These are phyloP conservation scores for Bovichtus diacanthus DNA, from an alignment of 2,797 vertebrate species.

Conservation along the genomic window DNA sequence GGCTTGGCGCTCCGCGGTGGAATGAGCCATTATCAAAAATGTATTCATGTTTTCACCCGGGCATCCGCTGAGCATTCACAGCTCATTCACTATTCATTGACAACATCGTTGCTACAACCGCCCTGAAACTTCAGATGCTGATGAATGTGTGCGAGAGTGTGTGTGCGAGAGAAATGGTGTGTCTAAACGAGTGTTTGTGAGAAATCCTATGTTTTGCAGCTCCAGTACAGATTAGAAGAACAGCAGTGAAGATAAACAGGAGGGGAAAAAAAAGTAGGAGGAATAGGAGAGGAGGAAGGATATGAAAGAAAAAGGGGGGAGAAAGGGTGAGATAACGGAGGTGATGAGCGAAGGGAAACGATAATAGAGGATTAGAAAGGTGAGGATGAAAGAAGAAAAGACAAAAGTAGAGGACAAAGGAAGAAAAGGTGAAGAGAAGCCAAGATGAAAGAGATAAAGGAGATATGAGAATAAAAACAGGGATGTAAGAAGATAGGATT, in stretches of 20 bases:
- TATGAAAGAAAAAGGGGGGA: too few species aligned
- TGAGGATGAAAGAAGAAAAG: neutral
- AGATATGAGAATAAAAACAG: neutral
- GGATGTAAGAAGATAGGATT: neutral
- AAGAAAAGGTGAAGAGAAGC: neutral
- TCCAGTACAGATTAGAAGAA: neutral
- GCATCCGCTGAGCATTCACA: constrained; percentile 50
- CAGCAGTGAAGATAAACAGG: neutral
- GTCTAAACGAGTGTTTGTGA: constrained; percentile 2
- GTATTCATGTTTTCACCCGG: constrained; percentile 56
- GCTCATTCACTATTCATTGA: constrained; percentile 66
- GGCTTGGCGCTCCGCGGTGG: constrained; percentile 10
- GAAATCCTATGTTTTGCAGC: neutral
- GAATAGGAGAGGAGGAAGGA: neutral
- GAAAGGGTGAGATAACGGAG: too few species aligned
- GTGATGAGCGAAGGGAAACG: neutral
- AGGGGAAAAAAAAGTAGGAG: neutral
- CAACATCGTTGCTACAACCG: constrained; percentile 44
- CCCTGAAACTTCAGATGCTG: constrained; percentile 13
- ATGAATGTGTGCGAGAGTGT: neutral
- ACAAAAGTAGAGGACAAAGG: neutral
- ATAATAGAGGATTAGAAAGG: neutral
- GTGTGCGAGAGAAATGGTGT: neutral
- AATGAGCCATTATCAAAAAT: constrained; percentile 54
- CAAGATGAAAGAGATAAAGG: neutral